phyloP scores from a whole-genome alignment of 2,113 vertebrate species.

The Osmerus mordax region DNA sequence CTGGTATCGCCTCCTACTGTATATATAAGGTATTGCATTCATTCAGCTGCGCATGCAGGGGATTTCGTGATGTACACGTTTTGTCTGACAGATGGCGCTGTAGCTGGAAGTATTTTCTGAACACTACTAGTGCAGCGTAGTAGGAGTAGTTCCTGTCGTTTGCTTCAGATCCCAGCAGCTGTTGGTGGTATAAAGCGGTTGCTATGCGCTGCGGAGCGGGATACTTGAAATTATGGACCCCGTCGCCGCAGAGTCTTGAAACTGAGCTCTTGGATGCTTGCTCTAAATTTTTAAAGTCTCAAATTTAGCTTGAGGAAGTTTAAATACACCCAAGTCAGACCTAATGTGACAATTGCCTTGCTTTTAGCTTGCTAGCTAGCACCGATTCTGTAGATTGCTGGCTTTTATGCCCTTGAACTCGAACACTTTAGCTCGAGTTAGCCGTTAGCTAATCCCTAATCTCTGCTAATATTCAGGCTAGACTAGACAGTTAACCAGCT shows the following conservation, averaged over 20 bases:
- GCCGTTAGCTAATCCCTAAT: constrained; percentile 18
- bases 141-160: too few species aligned
- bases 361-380: neutral
- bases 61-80: too few species aligned
- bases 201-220: constrained; percentile 44
- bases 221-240: constrained; percentile 49
- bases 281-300: too few species aligned
- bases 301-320: neutral
- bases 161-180: too few species aligned
- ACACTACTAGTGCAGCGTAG: too few species aligned
- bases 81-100: too few species aligned
- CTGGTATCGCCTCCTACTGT: too few species aligned
- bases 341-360: neutral
- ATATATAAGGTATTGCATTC: too few species aligned
- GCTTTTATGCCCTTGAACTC: constrained; percentile 4
- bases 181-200: constrained; percentile 27
- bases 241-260: neutral
- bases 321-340: neutral
- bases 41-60: too few species aligned
- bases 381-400: too few species aligned
- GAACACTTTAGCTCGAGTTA: too few species aligned
- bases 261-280: neutral
- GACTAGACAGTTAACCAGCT: neutral
- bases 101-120: too few species aligned
- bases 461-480: neutral